Conservation (phyloP, 1,140 invertebrate species). For the Pachypeltis micranthus region DNA sequence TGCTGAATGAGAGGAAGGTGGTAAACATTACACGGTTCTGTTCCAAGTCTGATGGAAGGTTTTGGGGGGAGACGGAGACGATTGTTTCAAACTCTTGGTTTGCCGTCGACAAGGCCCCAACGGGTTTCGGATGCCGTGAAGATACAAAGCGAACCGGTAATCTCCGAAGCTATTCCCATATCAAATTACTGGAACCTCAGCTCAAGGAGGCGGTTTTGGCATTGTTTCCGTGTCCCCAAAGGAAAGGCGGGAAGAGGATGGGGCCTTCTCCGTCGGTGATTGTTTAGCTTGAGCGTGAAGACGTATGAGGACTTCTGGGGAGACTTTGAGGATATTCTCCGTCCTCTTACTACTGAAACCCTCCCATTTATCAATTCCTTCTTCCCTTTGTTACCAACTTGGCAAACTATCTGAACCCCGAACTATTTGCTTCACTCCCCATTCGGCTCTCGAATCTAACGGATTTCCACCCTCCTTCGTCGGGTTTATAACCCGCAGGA, state of each 20-base stretch:
- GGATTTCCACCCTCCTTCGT: background rate
- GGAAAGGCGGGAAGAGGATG: background rate
- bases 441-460: background rate
- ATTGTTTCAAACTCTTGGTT: conserved; percentile 9
- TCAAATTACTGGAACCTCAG: conserved; percentile 15
- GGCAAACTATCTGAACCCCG: background rate
- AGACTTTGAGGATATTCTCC: background rate
- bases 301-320: no score
- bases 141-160: conserved; percentile 10
- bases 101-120: background rate
- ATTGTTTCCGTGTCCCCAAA: conserved; percentile 9
- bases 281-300: conserved; percentile 3
- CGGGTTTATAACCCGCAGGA: background rate
- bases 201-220: conserved; percentile 1
- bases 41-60: background rate
- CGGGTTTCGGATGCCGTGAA: background rate
- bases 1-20: background rate
- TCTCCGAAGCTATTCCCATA: conserved; percentile 15
- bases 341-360: background rate
- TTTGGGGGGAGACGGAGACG: background rate
- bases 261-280: conserved; percentile 10
- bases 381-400: conserved; percentile 11
- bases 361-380: conserved; percentile 13
- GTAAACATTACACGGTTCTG: conserved; percentile 8
- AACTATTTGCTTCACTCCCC: background rate